Evolutionary conservation across 2,113 vertebrate species (phyloP), one percentile per base, ranked within the genome.

Genomic region (Notiomystis cincta): DNA sequence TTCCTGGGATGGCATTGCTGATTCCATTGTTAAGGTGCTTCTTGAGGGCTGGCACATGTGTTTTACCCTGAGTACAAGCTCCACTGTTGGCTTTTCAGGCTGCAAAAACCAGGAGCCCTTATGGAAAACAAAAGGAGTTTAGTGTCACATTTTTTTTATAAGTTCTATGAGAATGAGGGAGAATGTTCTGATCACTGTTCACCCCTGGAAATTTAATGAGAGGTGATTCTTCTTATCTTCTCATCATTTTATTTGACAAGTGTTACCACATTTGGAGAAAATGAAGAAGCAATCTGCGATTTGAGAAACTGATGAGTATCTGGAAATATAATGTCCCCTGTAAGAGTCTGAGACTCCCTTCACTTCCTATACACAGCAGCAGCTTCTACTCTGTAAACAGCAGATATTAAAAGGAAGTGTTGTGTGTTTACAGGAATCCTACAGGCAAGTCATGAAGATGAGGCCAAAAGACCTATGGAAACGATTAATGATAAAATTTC

Each of bases 381-480:
- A 75, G 65, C 37, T 95, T 45, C 57, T 58, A 9, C 23, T 64
- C 64, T 67, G 28, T 66, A 69, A 89, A 33, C 2, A 67, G n/a
- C 61, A 61, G 82, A 89, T 56, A 64, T 67, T 93, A 48, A 85
- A 67, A 90, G 15, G 13, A 77, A 28, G 24, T 30, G 38, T 35
- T 53, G 6, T 62, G 47, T 96, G 54, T 89, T 97, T 81, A 28
- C 94, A 99, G 99, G 99, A 99, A 91, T 99, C 99, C 7, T 99
- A 99, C 93, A 98, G 99, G 71, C 99, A 99, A 96, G 99, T 99
- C 97, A 99, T 99, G 99, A 99, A 99, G 98, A 99, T 99, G 99
- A 99, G 99, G 96, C 99, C 99, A 30, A 99, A 99, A 97, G 99
- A 99, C 97, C 96, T 99, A 64, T 99, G 99, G 99, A 99, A 99